These are phyloP conservation scores for Drosophila colorata DNA, from an alignment of 2,888 invertebrate species.

Conservation along the genomic window DNA sequence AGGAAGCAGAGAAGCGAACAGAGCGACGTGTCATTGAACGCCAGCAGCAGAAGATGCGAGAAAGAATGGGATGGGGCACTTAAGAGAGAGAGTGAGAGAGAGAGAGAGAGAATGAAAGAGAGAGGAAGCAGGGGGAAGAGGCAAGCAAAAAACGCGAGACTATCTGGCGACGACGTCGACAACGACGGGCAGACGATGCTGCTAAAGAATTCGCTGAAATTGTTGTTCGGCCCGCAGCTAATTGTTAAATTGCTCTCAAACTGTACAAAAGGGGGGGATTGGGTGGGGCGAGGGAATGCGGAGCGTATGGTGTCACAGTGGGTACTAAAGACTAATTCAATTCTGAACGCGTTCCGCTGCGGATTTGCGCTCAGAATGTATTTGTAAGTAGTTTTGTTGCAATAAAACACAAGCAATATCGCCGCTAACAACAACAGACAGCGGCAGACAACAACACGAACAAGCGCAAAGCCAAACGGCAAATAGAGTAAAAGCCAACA, in stretches of 20 bases:
- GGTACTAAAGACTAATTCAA: conserved; percentile 59
- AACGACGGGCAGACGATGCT: conserved; percentile 19
- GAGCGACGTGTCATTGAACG: conserved; percentile 68
- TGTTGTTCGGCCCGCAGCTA: conserved; percentile 35
- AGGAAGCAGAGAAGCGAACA: conserved; percentile 12
- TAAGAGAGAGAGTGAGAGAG: not conserved
- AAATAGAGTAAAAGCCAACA: conserved; percentile 27
- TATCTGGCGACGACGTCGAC: conserved; percentile 47
- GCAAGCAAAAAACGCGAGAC: conserved; percentile 52
- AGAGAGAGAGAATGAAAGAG: not conserved
- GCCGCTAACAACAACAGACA: conserved; percentile 31
- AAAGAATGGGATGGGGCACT: conserved; percentile 6
- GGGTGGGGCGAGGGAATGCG: not conserved
- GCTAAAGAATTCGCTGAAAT: conserved; percentile 24
- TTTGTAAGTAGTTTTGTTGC: conserved; percentile 54
- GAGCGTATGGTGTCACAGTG: not conserved
- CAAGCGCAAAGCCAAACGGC: conserved; percentile 34
- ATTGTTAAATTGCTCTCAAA: conserved; percentile 57
- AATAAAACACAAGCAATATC: conserved; percentile 49
- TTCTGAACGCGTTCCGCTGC: conserved; percentile 64
- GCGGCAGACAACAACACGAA: not conserved
- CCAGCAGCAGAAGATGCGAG: conserved; percentile 18
- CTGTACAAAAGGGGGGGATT: not conserved
- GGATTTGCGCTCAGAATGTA: conserved; percentile 47
- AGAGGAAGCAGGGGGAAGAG: not conserved